Evolutionary conservation across 2,888 invertebrate genomes (phyloP).

Genomic region (Cerastis leucographa): DNA sequence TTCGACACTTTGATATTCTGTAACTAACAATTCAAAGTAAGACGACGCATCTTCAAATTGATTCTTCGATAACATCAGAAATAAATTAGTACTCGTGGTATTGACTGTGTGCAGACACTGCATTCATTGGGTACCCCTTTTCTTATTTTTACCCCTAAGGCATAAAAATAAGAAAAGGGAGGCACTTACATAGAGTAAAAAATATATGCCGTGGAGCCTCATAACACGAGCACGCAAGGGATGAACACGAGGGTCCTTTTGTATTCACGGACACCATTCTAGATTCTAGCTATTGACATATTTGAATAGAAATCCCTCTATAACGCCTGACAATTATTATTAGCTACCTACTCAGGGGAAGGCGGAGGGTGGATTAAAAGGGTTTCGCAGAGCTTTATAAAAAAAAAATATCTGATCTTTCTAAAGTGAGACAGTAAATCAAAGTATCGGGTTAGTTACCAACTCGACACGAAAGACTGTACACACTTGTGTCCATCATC

Average conservation of each 20-base stretch:
- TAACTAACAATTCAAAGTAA: neutral
- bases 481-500: too few relatives aligned
- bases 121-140: too few relatives aligned
- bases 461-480: too few relatives aligned
- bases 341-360: neutral
- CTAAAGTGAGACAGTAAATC: neutral
- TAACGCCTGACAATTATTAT: neutral
- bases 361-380: neutral
- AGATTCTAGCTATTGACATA: neutral
- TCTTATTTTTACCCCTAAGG: too few relatives aligned
- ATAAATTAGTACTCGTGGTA: neutral
- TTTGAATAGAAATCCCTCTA: neutral
- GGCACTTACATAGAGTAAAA: neutral
- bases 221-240: neutral
- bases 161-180: neutral
- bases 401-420: neutral
- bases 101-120: neutral
- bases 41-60: neutral
- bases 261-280: neutral
- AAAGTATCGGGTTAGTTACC: neutral
- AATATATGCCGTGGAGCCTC: neutral
- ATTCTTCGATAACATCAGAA: neutral
- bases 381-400: neutral
- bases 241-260: neutral
- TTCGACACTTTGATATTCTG: neutral